phyloP scores from a whole-genome alignment of 2,797 vertebrate genomes.

The Muscicapa comitata region DNA sequence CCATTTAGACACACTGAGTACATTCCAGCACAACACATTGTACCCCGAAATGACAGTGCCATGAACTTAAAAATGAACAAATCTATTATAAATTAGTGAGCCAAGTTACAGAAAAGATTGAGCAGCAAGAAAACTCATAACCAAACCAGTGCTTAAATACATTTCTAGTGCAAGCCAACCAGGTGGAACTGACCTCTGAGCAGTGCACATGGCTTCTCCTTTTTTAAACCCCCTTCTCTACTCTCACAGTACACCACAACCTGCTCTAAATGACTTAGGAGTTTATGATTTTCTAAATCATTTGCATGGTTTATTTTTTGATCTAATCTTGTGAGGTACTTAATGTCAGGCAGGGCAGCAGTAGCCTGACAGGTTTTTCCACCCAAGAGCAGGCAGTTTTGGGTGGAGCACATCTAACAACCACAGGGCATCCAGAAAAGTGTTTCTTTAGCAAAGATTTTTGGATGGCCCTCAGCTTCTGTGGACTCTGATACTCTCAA shows the following conservation, averaged over 20 bases:
- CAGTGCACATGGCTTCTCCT: not conserved
- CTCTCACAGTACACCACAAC: not conserved
- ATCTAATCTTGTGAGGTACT: not conserved
- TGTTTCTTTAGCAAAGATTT: not conserved
- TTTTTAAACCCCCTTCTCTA: not conserved
- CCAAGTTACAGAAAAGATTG: conserved; percentile 23
- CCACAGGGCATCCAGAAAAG: not conserved
- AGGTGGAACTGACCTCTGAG: not conserved
- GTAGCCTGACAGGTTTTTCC: not conserved
- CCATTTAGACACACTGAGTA: conserved; percentile 23
- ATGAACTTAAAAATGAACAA: not conserved
- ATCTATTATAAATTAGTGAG: not conserved
- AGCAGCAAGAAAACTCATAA: conserved; percentile 22
- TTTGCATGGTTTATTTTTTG: not conserved
- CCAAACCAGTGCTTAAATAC: conserved; percentile 14
- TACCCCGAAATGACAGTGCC: not conserved
- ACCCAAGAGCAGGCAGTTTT: not conserved
- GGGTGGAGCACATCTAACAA: not conserved
- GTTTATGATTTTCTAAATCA: not conserved
- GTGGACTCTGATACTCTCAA: not conserved
- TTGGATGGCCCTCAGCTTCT: not conserved
- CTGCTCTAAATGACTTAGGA: not conserved
- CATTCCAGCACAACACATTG: not conserved
- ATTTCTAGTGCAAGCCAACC: not conserved
- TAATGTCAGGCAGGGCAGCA: not conserved